Base-by-base conservation (phyloP, 2,113 vertebrate genomes). In the Hydrolagus affinis region DNA sequence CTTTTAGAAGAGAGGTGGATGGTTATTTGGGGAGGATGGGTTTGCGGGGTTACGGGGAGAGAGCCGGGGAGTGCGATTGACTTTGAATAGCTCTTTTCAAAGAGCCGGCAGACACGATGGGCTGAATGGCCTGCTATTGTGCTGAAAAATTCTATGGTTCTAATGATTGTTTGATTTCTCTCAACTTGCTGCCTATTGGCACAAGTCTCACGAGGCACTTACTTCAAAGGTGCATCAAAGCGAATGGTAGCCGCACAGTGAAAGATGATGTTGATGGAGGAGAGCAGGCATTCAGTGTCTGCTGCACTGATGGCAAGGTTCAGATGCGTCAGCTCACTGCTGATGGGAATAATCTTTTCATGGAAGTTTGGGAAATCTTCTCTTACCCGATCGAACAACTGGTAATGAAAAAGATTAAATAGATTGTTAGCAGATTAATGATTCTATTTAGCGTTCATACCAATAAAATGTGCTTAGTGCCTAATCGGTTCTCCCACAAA, bases 181-280 rank as follows among this genome's bases (percentile, higher is more conserved):
- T 25, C 15, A 3, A 12, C 9, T 60, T 64, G n/a, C 1, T 7
- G 28, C 30, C 25, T 68, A 25, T 1, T 25, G 10, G 25, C 12
- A 83, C 1, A 83, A 62, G 21, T 64, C 21, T 66, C 8, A 8
- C 25, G 30, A 23, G 64, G 83, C 28, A 4, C 91, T 72, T 91
- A 99, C 97, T 96, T 97, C 85, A 99, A 92, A 0, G 91, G 93
- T 70, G 96, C 97, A 2, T 98, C 95, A 70, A 99, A 99, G 86
- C 96, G 96, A 86, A 98, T 94, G 7, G 97, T 98, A 87, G 97
- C 97, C 0, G 97, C 97, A 85, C 97, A 98, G 93, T 99, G 97
- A 93, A 99, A 98, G 93, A 99, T 71, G 15, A 99, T 60, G 88
- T 98, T 94, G 88, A 97, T 91, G 85, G 91, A 93, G 86, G 92